Percentiles rank a stretch among this genome's conserved stretches.
These are phyloP conservation scores for Odocoileus virginianus DNA, from an alignment of 2,113 vertebrate species.

Conservation along the genomic window DNA sequence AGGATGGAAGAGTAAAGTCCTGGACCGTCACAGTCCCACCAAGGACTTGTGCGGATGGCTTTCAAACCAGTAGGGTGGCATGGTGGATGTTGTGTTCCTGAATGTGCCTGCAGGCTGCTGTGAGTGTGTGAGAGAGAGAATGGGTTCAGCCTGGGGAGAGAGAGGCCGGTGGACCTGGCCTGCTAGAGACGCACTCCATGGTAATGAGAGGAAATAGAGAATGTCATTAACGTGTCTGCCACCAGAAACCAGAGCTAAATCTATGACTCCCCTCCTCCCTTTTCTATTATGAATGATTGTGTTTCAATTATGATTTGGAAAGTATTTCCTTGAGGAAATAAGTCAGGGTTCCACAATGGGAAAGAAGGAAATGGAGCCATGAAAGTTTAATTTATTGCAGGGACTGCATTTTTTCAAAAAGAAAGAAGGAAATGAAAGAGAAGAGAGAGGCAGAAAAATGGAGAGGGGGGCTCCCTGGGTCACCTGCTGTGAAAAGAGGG, in stretches of 20 bases:
- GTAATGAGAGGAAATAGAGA: constrained; percentile 67
- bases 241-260: constrained; percentile 45
- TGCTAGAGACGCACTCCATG: background rate
- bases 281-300: constrained; percentile 50
- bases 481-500: background rate
- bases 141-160: background rate
- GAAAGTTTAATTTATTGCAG: constrained; percentile 57
- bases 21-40: background rate
- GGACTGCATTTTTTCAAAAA: background rate
- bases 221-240: constrained; percentile 71
- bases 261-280: constrained; percentile 35
- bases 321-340: constrained; percentile 72
- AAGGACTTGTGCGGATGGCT: fast-evolving
- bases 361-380: constrained; percentile 54
- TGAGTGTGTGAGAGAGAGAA: background rate
- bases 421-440: background rate
- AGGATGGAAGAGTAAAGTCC: background rate
- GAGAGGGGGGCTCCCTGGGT: fast-evolving
- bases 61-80: background rate
- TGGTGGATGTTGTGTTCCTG: background rate
- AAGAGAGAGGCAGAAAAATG: background rate
- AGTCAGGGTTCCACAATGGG: constrained; percentile 37
- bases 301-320: constrained; percentile 63
- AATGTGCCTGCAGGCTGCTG: background rate
- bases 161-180: background rate